phyloP scores from a whole-genome alignment of 2,797 vertebrate genomes.

The Crenichthys baileyi region DNA sequence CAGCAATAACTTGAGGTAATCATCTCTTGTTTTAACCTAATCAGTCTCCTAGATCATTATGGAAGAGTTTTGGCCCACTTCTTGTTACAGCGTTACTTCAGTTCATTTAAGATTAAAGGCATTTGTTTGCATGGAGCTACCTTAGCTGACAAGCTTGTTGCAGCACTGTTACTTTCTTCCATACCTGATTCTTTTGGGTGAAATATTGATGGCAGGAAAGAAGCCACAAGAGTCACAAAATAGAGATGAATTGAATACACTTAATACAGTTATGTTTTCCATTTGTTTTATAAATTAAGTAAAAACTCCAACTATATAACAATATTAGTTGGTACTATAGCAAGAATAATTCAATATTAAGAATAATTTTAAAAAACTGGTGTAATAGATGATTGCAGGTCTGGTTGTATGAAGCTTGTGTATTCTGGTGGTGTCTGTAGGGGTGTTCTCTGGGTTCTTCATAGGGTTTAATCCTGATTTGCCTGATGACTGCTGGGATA shows the following conservation, averaged over 20 bases:
- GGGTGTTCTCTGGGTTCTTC: not conserved
- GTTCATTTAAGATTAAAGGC: constrained; percentile 1
- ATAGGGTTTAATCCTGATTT: not conserved
- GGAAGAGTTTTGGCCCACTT: not conserved
- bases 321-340: not conserved
- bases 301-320: not conserved
- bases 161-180: not conserved
- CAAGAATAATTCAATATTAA: not conserved
- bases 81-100: not conserved
- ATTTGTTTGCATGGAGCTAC: not conserved
- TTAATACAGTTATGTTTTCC: not conserved
- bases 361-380: no score
- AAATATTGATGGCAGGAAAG: not conserved
- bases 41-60: constrained; percentile 3
- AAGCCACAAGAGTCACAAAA: not conserved
- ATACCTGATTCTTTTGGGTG: not conserved
- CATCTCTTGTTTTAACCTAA: constrained; percentile 1
- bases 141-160: not conserved
- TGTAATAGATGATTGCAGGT: not conserved
- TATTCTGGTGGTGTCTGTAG: not conserved
- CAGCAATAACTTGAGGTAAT: constrained; percentile 4
- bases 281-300: not conserved
- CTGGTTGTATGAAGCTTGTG: not conserved
- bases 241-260: not conserved
- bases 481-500: not conserved